Evolutionary conservation across 2,888 invertebrate species (phyloP), one percentile per base, ranked within the genome.

Genomic region (Cheilosia grossa): DNA sequence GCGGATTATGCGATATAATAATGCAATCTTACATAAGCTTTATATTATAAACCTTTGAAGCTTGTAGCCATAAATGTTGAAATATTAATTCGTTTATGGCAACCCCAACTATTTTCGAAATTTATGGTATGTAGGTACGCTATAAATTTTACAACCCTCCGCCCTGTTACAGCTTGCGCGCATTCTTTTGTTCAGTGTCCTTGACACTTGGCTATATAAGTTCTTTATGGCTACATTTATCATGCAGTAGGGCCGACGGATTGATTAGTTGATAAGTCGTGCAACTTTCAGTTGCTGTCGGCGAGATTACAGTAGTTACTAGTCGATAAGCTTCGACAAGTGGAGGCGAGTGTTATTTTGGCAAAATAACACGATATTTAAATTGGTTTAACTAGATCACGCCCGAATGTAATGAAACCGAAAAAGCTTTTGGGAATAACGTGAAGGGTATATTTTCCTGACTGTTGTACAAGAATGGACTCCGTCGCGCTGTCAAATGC

Each of bases 201-300:
- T 53, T 30, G 51, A 42, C 47, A 49, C n/a, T 10, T 59, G 59
- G 44, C 15, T 37, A 4, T 17, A 40, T 15, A 30, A 42, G 44
- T 33, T 44, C 24, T 64, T 63, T 63, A 78, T 64, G 33, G 21
- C 37, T 51, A 27, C 17, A 42, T 42, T 66, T 42, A 61, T 47
- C 49, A 67, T 69, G 56, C 61, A 67, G 7, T 67, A 44, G n/a
- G n/a, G 54, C 10, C 59, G 49, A 30, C 53, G 40, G 80, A 24
- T 24, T 24, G 21, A 80, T 61, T 37, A 4, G 30, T 70, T 58
- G 21, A 47, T 37, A 19, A 40, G 51, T 49, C 61, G 40, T 67
- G 74, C 74, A 74, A 17, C 69, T 69, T 17, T 33, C 42, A 67
- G 40, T 49, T 40, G 15, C 24, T 13, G 19, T 47, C 19, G 21